Evolutionary conservation across 2,113 vertebrate species (phyloP), one percentile per base, ranked within the genome.

Genomic region (Elephantulus edwardii): DNA sequence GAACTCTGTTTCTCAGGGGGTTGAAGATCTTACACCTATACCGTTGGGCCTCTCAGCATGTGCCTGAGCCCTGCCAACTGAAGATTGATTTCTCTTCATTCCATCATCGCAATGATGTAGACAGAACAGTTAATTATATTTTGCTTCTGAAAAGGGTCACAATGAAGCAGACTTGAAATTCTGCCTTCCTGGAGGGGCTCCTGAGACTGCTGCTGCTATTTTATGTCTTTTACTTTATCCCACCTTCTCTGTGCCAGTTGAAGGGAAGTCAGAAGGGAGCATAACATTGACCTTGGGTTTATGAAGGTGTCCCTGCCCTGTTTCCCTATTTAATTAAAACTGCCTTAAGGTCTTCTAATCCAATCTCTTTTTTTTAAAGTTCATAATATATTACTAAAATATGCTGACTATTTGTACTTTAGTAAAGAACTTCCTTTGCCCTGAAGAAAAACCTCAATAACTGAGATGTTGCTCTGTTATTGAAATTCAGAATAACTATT

Each of bases 251-350:
- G 74, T 81, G 19, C 10, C n/a, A 92, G 83, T 93, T 85, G 71
- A 68, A 50, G 77, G 44, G 52, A 86, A 77, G 33, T 90, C 62
- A 54, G 90, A 81, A 58, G 86, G 14, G 14, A 92, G 42, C 92
- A 95, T 92, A 97, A 95, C 92, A 70, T 46, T 93, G 95, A 96
- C 91, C 96, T 95, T 60, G 68, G 60, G 64, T 96, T 97, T 95
- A 91, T 95, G 95, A 96, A 88, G 64, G 74, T 95, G 70, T 95
- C 86, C 91, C 76, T 78, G 89, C 66, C 95, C 91, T 90, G 33
- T 96, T 97, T 98, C 70, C 95, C 90, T 89, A 28, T 96, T 97
- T 98, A 97, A 98, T 98, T 98, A 98, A 98, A 97, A 97, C 86
- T 97, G 96, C 91, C 97, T 98, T 97, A 97, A 97, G 91, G 89